Conservation (phyloP, 2,888 invertebrate species). For the Parnassius orleans region DNA sequence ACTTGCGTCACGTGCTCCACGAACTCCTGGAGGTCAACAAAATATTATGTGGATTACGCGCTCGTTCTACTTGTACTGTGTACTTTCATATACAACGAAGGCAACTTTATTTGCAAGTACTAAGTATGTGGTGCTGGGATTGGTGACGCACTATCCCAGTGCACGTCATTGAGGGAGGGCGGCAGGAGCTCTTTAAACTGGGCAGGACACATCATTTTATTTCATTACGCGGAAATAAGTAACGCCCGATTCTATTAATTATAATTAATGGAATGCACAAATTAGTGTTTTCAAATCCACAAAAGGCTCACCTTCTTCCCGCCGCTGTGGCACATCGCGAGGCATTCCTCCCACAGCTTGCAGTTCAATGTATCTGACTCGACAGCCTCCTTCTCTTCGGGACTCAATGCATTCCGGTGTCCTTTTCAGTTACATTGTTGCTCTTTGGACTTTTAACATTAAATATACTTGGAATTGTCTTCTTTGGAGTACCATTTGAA, state of each 20-base stretch:
- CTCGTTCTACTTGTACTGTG: too few relatives aligned
- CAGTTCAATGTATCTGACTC: constrained; percentile 80
- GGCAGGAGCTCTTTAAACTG: too few relatives aligned
- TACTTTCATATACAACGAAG: too few relatives aligned
- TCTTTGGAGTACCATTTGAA: constrained; percentile 30
- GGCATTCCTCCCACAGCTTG: constrained; percentile 86
- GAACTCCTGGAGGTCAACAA: constrained; percentile 67
- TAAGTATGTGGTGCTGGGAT: too few relatives aligned
- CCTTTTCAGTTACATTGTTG: constrained; percentile 33
- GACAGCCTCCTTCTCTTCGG: constrained; percentile 63
- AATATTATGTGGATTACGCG: too few relatives aligned
- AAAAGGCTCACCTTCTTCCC: constrained; percentile 69
- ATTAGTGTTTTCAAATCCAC: neutral
- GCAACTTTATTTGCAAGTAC: too few relatives aligned
- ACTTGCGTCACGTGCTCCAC: constrained; percentile 82
- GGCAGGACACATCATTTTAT: too few relatives aligned
- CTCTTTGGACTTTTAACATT: constrained; percentile 34
- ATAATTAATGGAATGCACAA: too few relatives aligned
- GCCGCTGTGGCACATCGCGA: constrained; percentile 46
- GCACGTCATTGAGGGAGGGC: too few relatives aligned
- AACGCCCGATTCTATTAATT: too few relatives aligned
- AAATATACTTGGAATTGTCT: constrained; percentile 36
- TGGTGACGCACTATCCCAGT: too few relatives aligned
- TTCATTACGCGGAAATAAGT: too few relatives aligned
- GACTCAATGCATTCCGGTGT: constrained; percentile 37